A percentile compares a stretch with the other conserved stretches of the same genome.
These are phyloP conservation scores for Exocentrus adspersus DNA, from an alignment of 2,888 invertebrate genomes.

Conservation along the genomic window DNA sequence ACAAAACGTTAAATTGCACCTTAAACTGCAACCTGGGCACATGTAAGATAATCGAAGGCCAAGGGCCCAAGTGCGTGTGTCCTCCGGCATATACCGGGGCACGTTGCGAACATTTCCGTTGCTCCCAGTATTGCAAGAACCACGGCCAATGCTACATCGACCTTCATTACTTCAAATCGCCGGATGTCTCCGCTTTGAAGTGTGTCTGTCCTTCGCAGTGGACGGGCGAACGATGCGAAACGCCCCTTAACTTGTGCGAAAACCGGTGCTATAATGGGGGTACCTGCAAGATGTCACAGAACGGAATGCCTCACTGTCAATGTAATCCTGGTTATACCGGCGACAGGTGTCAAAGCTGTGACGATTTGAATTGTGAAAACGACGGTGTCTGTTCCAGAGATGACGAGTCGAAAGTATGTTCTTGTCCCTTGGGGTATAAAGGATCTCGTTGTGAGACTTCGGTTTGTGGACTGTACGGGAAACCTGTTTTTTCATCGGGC, in stretches of 20 bases:
- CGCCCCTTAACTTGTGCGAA: constrained; percentile 68
- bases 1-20: constrained; percentile 61
- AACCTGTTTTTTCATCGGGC: constrained; percentile 47
- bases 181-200: constrained; percentile 56
- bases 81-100: constrained; percentile 72
- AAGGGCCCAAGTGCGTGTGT: constrained; percentile 73
- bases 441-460: constrained; percentile 66
- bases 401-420: constrained; percentile 64
- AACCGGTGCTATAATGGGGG: constrained; percentile 71
- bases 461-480: constrained; percentile 55
- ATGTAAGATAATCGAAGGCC: constrained; percentile 65
- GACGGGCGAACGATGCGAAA: constrained; percentile 74
- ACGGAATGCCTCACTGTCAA: constrained; percentile 58
- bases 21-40: constrained; percentile 71
- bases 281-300: constrained; percentile 64
- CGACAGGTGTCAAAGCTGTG: constrained; percentile 69
- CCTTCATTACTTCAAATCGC: constrained; percentile 48
- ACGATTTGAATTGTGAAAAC: constrained; percentile 69
- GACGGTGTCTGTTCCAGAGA: constrained; percentile 69
- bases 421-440: constrained; percentile 67
- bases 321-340: constrained; percentile 63
- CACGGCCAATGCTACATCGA: constrained; percentile 69
- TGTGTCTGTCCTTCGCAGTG: constrained; percentile 73
- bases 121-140: constrained; percentile 75
- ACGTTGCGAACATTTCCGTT: constrained; percentile 75